phyloP scores from a whole-genome alignment of 2,113 vertebrate species.

The Chloropsis cyanopogon region DNA sequence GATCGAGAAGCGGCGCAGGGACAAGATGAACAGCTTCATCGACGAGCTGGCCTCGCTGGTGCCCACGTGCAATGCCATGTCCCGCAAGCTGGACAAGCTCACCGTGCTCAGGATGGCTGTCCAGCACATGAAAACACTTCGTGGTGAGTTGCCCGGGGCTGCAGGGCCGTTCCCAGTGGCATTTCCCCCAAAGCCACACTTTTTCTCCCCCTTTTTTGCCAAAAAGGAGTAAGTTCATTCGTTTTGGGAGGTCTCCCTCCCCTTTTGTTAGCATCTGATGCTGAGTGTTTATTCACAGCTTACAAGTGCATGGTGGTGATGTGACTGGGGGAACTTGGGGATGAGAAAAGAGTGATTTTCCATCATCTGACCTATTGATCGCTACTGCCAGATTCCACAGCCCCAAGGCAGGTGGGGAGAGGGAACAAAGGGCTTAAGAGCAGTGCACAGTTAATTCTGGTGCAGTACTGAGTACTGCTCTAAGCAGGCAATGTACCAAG shows the following conservation, averaged over 20 bases:
- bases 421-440: background rate
- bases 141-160: slow-evolving; percentile 77
- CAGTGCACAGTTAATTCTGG: background rate
- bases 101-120: slow-evolving; percentile 97
- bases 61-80: slow-evolving; percentile 97
- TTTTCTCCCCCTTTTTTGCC: background rate
- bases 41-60: slow-evolving; percentile 95
- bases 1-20: slow-evolving; percentile 94
- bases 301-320: background rate
- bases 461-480: background rate
- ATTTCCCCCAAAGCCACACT: background rate
- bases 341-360: background rate
- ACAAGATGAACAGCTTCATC: slow-evolving; percentile 99
- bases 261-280: background rate
- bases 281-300: accelerated
- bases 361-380: background rate
- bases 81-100: slow-evolving; percentile 95
- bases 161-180: background rate
- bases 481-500: background rate
- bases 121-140: slow-evolving; percentile 96
- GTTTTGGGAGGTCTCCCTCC: background rate
- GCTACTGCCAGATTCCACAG: background rate
- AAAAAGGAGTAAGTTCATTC: background rate
- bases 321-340: background rate
- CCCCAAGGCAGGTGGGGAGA: background rate